Conservation (phyloP, 1,140 invertebrate genomes). For the Zaprionus tsacasi region DNA sequence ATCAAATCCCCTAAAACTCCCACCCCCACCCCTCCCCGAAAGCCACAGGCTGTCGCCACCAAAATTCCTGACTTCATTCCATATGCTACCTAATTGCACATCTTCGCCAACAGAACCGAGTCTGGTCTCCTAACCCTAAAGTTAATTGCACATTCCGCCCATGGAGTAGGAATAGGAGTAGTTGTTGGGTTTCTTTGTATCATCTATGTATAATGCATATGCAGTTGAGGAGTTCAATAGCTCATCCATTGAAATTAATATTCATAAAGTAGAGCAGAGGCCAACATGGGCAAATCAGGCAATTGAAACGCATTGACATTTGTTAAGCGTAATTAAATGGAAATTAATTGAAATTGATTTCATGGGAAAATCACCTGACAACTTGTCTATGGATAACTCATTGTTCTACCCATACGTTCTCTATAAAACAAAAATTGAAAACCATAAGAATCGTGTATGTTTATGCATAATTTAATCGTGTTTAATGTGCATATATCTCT, state of each 20-base stretch:
- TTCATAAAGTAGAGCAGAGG: conserved; percentile 4
- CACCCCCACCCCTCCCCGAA: not conserved
- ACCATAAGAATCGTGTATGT: not conserved
- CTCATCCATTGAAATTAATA: conserved; percentile 9
- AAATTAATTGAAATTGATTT: conserved; percentile 21
- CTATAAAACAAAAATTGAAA: not conserved
- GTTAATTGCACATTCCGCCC: conserved; percentile 12
- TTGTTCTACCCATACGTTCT: not conserved
- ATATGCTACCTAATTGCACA: not conserved
- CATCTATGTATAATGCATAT: not conserved
- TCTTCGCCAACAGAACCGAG: not conserved
- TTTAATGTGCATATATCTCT: no score
- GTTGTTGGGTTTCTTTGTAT: not conserved
- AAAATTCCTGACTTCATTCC: not conserved
- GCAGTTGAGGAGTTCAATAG: not conserved
- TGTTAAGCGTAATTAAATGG: conserved; percentile 17
- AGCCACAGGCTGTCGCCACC: conserved; percentile 50
- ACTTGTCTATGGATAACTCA: not conserved
- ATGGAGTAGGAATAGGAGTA: not conserved
- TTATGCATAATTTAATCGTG: not conserved
- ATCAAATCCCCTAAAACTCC: conserved; percentile 46
- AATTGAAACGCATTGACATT: conserved; percentile 1
- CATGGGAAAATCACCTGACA: not conserved
- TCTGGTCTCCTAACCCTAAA: not conserved
- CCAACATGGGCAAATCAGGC: not conserved